Base-by-base conservation (phyloP, 2,797 vertebrate genomes). In the Ceryle rudis region DNA sequence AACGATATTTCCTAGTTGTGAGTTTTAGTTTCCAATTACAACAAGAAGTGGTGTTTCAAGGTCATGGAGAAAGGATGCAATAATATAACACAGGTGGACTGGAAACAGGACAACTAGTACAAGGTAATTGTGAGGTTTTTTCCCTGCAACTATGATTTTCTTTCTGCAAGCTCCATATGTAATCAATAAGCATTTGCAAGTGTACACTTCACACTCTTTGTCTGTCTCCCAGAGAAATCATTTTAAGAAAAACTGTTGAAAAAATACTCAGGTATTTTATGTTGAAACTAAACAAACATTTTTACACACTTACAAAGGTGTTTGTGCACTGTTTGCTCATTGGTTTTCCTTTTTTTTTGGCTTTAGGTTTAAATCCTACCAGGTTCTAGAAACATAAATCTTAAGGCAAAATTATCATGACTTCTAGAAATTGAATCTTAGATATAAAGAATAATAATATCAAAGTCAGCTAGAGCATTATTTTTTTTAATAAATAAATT, bases 311-410 rank as follows among this genome's bases (percentile, higher is more conserved):
- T 74, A 44, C 11, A 55, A 47, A 89, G 22, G 8, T n/a, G 12
- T 54, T 55, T 0, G 0, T 7, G 22, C 2, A 9, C 8, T 23
- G 9, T 22, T 19, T 44, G 19, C 42, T 16, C 11, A 6, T 15
- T 26, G 12, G 4, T 41, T 14, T 41, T 14, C 23, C 9, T 17
- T 55, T 57, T 41, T 67, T 49, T 20, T 61, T 23, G 6, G 62
- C 29, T 54, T 54, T 54, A 31, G 17, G 52, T 31, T 54, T 54
- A 54, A 29, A 19, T 54, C 29, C 28, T 31, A 55, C 5, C 7
- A 20, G 6, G 4, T 62, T 57, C 67, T 61, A 72, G 49, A 69
- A 80, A 80, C 6, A 22, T 2, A 42, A 25, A 21, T 33, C 42
- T 42, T 73, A 69, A 70, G 15, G 52, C 16, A 44, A 83, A 83